Percentiles rank a stretch among this genome's conserved stretches.
phyloP scores from a whole-genome alignment of 2,888 invertebrate genomes.

The Trichopoda pennipes region DNA sequence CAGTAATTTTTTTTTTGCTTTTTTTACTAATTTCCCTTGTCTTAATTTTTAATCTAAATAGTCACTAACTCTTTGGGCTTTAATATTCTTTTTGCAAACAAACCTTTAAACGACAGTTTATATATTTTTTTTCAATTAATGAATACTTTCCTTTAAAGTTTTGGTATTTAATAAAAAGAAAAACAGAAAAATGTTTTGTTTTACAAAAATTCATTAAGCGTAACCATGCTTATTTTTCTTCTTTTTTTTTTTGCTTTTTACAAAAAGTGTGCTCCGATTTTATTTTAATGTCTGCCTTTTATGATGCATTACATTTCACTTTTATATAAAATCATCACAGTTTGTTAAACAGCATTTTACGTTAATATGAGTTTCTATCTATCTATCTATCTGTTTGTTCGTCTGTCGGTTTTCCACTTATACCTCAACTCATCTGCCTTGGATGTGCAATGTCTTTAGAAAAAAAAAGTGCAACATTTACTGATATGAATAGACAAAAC shows the following conservation, averaged over 20 bases:
- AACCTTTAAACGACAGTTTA: not conserved
- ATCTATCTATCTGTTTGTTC: not conserved
- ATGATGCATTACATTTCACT: constrained; percentile 61
- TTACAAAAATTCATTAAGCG: constrained; percentile 61
- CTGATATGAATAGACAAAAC: constrained; percentile 41
- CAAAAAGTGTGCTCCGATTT: constrained; percentile 57
- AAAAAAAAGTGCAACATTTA: constrained; percentile 34
- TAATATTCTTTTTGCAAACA: too few species aligned
- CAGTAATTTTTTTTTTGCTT: too few species aligned
- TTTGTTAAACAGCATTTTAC: constrained; percentile 48
- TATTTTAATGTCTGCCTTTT: constrained; percentile 56
- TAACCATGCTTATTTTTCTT: constrained; percentile 54
- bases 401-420: constrained; percentile 2
- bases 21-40: too few species aligned
- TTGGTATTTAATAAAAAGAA: constrained; percentile 21
- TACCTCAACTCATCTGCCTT: constrained; percentile 12
- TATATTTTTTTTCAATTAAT: not conserved
- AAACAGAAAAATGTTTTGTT: constrained; percentile 8
- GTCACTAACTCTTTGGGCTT: too few species aligned
- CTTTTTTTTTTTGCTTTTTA: constrained; percentile 18
- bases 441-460: not conserved
- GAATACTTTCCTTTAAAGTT: constrained; percentile 11
- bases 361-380: constrained; percentile 1
- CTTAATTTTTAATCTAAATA: too few species aligned
- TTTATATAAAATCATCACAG: constrained; percentile 58